Conservation (phyloP, 2,797 vertebrate species). For the Pantherophis alleghaniensis region DNA sequence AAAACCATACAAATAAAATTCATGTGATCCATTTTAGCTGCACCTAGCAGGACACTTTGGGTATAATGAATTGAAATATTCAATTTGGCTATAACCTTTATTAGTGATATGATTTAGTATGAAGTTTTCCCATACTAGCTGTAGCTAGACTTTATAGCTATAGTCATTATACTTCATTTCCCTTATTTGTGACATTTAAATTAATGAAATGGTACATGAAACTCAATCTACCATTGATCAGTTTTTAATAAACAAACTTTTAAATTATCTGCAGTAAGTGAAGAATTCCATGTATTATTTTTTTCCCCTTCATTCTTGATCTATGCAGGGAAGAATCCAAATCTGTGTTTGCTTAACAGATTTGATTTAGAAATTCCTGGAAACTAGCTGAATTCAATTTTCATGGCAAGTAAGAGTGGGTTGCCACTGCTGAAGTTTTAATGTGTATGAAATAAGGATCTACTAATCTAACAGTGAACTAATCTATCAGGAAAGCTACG, state of each 20-base stretch:
- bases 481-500: neutral
- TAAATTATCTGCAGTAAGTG: neutral
- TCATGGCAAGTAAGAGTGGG: neutral
- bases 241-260: conserved; percentile 6
- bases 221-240: neutral
- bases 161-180: conserved; percentile 46
- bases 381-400: neutral
- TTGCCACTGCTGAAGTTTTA: neutral
- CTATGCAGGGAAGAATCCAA: neutral
- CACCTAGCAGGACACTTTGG: neutral
- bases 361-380: neutral
- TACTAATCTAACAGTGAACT: neutral
- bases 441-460: neutral
- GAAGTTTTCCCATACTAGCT: neutral
- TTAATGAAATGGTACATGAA: conserved; percentile 37
- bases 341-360: neutral
- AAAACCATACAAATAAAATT: neutral
- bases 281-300: neutral
- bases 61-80: conserved; percentile 8
- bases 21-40: neutral
- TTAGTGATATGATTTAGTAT: conserved; percentile 13
- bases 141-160: neutral
- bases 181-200: conserved; percentile 34
- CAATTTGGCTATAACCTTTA: conserved; percentile 37
- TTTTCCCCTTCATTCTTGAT: neutral